Conservation (phyloP, 2,888 invertebrate genomes). For the Lasiommata megera region DNA sequence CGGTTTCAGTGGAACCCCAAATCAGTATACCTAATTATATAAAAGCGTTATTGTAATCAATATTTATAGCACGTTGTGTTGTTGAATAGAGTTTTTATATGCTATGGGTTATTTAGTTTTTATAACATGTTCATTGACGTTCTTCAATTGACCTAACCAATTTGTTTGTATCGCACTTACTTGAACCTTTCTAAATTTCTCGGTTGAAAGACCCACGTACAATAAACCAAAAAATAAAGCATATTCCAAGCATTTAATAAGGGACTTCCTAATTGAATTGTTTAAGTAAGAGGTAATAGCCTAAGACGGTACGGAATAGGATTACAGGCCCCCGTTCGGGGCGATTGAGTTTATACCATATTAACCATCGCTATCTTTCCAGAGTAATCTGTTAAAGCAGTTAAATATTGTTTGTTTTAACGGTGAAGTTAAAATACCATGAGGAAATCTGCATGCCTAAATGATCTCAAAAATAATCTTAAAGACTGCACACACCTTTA, state of each 20-base stretch:
- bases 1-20: conserved; percentile 35
- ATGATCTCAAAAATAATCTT: no score
- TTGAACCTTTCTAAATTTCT: not conserved
- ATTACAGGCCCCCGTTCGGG: no score
- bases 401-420: no score
- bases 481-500: no score
- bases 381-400: no score
- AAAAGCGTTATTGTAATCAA: conserved; percentile 3
- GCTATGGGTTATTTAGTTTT: not conserved
- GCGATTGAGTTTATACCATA: no score
- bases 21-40: not conserved
- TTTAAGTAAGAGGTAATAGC: no score
- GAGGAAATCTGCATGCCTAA: no score
- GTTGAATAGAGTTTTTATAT: not conserved
- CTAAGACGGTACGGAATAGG: no score
- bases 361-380: no score
- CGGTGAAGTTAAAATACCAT: no score
- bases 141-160: not conserved
- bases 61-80: conserved; percentile 8
- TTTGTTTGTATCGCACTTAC: not conserved
- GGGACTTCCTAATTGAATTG: conserved; percentile 6
- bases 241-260: conserved; percentile 10
- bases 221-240: not conserved
- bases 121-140: not conserved
- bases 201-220: not conserved